Conservation (phyloP, 2,888 invertebrate genomes). For the Trimorus sp. region DNA sequence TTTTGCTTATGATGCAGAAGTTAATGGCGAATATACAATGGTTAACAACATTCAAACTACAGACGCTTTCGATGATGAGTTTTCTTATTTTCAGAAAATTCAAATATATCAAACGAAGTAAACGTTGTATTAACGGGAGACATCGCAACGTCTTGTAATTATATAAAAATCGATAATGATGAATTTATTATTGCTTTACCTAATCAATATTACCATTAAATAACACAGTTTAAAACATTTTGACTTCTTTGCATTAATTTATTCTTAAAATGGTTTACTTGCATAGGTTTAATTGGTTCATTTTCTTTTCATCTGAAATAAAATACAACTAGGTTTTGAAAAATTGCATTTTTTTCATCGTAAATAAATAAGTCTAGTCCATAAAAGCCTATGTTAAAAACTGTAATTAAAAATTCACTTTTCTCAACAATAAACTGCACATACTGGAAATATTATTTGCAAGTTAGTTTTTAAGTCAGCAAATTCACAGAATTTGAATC, state of each 20-base stretch:
- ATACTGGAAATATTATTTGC: no score
- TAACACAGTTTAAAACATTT: neutral
- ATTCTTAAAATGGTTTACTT: neutral
- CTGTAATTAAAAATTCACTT: no score
- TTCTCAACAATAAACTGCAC: no score
- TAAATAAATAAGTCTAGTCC: no score
- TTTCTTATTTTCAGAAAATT: neutral
- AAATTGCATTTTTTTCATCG: no score
- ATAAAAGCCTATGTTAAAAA: no score
- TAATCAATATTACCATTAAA: slow-evolving; percentile 1
- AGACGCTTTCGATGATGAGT: slow-evolving; percentile 8
- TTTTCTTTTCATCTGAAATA: no score
- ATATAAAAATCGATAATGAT: neutral
- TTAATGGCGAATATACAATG: slow-evolving; percentile 16
- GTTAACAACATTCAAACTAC: slow-evolving; percentile 14
- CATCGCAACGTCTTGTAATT: neutral
- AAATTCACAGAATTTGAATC: no score
- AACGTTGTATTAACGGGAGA: neutral
- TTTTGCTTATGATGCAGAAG: slow-evolving; percentile 25
- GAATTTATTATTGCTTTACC: slow-evolving; percentile 5
- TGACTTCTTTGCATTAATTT: neutral
- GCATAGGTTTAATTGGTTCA: neutral
- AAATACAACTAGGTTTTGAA: no score
- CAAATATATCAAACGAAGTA: neutral
- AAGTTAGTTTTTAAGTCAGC: no score